Percentiles rank a stretch among this genome's conserved stretches.
Evolutionary conservation across 2,888 invertebrate genomes (phyloP).

Genomic region (Tetranychus piercei): DNA sequence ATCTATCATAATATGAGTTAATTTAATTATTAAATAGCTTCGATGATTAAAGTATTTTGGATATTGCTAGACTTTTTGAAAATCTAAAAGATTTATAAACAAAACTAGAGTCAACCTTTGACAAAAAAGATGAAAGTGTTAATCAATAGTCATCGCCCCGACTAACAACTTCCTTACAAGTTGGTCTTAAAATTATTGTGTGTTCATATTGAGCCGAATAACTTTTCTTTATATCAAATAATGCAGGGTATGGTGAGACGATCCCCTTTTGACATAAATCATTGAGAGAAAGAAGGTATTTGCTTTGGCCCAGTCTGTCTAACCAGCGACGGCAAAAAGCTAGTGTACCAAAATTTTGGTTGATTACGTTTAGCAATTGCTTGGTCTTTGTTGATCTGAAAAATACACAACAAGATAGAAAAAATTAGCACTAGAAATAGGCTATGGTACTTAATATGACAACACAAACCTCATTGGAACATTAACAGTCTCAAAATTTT

Average conservation of each 20-base stretch:
- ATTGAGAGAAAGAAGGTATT: constrained; percentile 94
- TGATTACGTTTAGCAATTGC: constrained; percentile 69
- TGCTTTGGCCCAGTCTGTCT: constrained; percentile 85
- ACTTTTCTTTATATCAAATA: constrained; percentile 88
- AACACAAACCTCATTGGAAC: background rate
- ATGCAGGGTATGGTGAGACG: constrained; percentile 89
- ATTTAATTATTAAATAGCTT: no score
- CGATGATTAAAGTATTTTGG: no score
- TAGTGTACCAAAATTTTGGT: constrained; percentile 87
- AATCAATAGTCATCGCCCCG: constrained; percentile 64
- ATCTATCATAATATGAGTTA: no score
- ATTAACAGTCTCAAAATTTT: constrained; percentile 62
- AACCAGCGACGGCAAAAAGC: constrained; percentile 98
- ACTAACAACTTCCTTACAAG: constrained; percentile 93
- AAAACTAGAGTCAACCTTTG: background rate
- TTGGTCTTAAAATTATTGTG: constrained; percentile 86
- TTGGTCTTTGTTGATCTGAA: constrained; percentile 73
- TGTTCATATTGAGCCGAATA: constrained; percentile 99
- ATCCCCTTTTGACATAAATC: constrained; percentile 94
- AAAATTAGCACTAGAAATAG: background rate
- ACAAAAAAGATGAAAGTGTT: background rate
- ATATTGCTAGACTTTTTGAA: no score
- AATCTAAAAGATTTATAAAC: no score
- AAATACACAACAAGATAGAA: background rate
- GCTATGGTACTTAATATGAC: background rate